A percentile compares a stretch with the other conserved stretches of the same genome.
Evolutionary conservation across 2,113 vertebrate genomes (phyloP).

Genomic region (Butorides virescens): DNA sequence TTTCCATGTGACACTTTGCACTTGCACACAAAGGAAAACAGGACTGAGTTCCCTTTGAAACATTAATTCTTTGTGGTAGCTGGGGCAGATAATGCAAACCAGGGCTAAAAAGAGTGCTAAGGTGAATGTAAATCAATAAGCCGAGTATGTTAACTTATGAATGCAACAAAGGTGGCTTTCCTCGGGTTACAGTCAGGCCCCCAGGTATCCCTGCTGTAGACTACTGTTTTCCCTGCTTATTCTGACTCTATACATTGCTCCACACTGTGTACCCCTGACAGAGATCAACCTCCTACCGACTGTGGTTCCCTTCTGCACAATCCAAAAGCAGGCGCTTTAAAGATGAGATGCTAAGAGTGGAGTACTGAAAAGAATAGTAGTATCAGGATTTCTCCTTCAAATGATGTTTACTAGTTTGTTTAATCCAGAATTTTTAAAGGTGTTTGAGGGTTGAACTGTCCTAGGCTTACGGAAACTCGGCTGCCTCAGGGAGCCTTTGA

Average conservation of each 20-base stretch:
- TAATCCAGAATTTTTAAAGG: neutral
- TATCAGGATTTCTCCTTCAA: neutral
- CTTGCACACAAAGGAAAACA: neutral
- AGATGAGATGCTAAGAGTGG: neutral
- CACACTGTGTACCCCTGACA: neutral
- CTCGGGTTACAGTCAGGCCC: neutral
- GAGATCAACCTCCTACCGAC: neutral
- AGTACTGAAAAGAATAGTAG: neutral
- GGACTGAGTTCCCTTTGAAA: neutral
- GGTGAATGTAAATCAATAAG: neutral
- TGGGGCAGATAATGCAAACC: neutral
- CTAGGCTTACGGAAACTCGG: neutral
- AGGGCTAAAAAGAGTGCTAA: neutral
- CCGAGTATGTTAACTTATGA: neutral
- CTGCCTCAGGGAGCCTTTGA: neutral
- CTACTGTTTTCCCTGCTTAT: neutral
- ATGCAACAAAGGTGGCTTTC: neutral
- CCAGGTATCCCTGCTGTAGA: neutral
- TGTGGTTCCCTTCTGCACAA: neutral
- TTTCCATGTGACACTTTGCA: neutral
- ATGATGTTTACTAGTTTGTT: neutral
- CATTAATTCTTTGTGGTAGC: neutral
- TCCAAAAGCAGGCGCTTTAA: neutral
- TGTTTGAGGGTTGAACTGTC: neutral
- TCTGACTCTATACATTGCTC: neutral